phyloP scores from a whole-genome alignment of 2,113 vertebrate species.

The Guaruba guarouba region DNA sequence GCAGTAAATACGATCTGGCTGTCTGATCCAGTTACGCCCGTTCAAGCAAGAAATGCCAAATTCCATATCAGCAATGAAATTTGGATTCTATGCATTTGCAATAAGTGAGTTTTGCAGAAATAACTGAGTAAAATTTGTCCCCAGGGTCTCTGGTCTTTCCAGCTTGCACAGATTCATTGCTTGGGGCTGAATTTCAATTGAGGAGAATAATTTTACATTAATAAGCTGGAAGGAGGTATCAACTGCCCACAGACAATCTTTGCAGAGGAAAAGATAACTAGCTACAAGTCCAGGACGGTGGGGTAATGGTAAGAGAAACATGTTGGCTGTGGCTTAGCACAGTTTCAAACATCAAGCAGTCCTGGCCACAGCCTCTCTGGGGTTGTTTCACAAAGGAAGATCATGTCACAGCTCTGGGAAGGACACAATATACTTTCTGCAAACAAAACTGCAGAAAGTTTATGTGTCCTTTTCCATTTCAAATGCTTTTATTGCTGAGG shows the following conservation, averaged over 20 bases:
- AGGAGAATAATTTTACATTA: background rate
- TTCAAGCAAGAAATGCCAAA: background rate
- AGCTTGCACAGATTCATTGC: constrained; percentile 4
- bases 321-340: background rate
- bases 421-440: background rate
- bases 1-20: background rate
- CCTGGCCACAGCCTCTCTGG: background rate
- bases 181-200: background rate
- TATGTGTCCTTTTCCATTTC: background rate
- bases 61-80: constrained; percentile 6
- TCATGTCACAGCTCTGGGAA: background rate
- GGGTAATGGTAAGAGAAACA: background rate
- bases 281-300: background rate
- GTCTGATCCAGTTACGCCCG: background rate
- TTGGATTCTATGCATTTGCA: background rate
- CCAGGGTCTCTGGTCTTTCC: background rate
- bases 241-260: background rate
- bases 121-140: constrained; percentile 7
- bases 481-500: background rate
- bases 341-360: background rate
- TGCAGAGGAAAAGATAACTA: background rate
- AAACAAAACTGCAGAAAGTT: background rate
- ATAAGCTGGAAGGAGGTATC: background rate
- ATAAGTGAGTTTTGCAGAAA: background rate
- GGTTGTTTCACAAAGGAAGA: background rate